Base-by-base conservation (phyloP, 2,113 vertebrate genomes). In the Polypterus bichir region DNA sequence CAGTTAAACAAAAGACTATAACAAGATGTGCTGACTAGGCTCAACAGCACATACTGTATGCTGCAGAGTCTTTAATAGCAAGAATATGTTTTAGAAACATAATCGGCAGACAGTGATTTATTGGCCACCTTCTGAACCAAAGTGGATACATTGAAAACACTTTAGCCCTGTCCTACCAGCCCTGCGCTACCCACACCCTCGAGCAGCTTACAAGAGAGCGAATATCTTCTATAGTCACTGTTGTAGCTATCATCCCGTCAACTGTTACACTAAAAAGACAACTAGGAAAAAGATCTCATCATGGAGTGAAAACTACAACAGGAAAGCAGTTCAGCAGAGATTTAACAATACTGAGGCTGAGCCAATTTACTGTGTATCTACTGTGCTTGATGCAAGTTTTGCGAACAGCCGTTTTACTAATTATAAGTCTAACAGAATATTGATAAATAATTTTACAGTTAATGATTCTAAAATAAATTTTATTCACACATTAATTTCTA, bases 351-450 rank as follows among this genome's bases (percentile, higher is more conserved):
- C 27, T 49, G 56, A 68, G 10, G 53, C 54, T 44, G 56, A 68
- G 53, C 46, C 47, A 62, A 57, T 63, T 44, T 65, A 49, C 49
- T 68, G 11, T 44, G 51, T 62, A 49, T 62, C 47, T 52, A 60
- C 58, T 64, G 46, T 67, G 5, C 4, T 64, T n/a, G 66, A 64
- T 61, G 57, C 62, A 47, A 60, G 66, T 64, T 67, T 64, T 53
- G 64, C 63, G 61, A 59, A 67, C 44, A 56, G 62, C 62, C 47
- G 63, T 27, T 27, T 27, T 27, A 27, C 27, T 27, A 27, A 27
- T 27, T 27, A 27, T 27, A 27, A 27, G 27, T 27, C 27, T 27
- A 27, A 2, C 27, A 27, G 27, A 27, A 27, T 2, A 27, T 27
- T 27, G 1, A 1, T 27, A 27, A 27, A 2, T 27, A 27, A 27